Conservation (phyloP, 2,113 vertebrate species). For the Nothoprocta pentlandii region DNA sequence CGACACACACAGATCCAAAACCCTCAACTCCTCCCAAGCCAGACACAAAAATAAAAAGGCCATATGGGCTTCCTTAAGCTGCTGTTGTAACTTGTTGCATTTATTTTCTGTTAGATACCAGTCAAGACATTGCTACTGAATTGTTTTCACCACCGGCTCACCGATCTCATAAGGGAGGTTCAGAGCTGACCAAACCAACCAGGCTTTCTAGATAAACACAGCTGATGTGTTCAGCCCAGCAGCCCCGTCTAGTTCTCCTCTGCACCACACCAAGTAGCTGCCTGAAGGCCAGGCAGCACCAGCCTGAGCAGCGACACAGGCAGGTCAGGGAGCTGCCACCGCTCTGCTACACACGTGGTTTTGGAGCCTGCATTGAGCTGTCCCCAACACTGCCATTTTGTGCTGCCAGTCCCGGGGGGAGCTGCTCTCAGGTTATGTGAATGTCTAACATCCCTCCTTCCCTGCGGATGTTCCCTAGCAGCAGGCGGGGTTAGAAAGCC, state of each 20-base stretch:
- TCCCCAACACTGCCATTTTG: neutral
- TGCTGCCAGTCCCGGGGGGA: neutral
- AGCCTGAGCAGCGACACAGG: neutral
- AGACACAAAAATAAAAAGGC: neutral
- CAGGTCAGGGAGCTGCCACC: neutral
- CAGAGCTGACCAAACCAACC: neutral
- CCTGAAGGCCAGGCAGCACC: neutral
- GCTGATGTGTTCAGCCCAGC: neutral
- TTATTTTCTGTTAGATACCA: neutral
- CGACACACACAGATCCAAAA: neutral
- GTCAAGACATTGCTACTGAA: neutral
- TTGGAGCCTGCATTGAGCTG: neutral
- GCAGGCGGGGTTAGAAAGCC: neutral
- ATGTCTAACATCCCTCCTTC: accelerated
- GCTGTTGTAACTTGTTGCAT: neutral
- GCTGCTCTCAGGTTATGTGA: neutral
- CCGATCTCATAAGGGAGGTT: neutral
- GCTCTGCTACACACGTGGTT: neutral
- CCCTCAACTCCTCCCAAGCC: neutral
- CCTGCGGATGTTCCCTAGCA: neutral
- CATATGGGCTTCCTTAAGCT: neutral
- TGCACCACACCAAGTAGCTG: neutral
- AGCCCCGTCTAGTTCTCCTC: neutral
- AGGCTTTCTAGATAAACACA: neutral
- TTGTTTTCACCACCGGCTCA: neutral